Percentiles rank a stretch among this genome's conserved stretches.
Evolutionary conservation across 1,140 invertebrate species (phyloP).

Genomic region (Carposina sasakii): DNA sequence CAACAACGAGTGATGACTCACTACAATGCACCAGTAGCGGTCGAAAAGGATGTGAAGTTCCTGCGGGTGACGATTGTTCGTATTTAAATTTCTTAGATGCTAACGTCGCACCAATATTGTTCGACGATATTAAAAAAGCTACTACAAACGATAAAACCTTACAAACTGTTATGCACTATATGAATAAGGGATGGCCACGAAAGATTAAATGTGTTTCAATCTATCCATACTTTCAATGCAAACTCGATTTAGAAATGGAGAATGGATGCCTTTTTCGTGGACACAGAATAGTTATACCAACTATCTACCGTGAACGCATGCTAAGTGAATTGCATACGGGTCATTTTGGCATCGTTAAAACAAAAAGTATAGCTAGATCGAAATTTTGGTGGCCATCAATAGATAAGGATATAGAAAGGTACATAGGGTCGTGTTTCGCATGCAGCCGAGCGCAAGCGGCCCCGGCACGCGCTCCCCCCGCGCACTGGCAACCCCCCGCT

Average conservation of each 20-base stretch:
- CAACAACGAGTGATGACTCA: background rate
- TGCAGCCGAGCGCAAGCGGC: slow-evolving; percentile 11
- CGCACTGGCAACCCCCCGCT: slow-evolving; percentile 20
- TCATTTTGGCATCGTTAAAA: slow-evolving; percentile 28
- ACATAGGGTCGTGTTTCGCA: slow-evolving; percentile 13
- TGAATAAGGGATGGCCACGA: slow-evolving; percentile 12
- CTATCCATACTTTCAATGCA: slow-evolving; percentile 29
- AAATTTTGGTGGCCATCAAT: slow-evolving; percentile 27
- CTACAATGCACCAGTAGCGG: background rate
- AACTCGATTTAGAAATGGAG: slow-evolving; percentile 22
- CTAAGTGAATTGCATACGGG: slow-evolving; percentile 22
- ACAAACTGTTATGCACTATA: slow-evolving; percentile 10
- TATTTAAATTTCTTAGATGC: slow-evolving; percentile 6
- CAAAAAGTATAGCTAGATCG: slow-evolving; percentile 23
- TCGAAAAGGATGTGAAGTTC: too few relatives aligned
- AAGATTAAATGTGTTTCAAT: slow-evolving; percentile 25
- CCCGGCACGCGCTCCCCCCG: slow-evolving; percentile 14
- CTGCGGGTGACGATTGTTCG: too few relatives aligned
- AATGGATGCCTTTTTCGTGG: slow-evolving; percentile 28
- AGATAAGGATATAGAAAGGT: slow-evolving; percentile 23
- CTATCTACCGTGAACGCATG: slow-evolving; percentile 13
- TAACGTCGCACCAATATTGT: background rate
- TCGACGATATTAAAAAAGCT: slow-evolving; percentile 9
- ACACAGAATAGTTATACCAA: slow-evolving; percentile 26
- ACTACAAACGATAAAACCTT: slow-evolving; percentile 10